phyloP scores from a whole-genome alignment of 1,140 invertebrate species.

The Plodia interpunctella region DNA sequence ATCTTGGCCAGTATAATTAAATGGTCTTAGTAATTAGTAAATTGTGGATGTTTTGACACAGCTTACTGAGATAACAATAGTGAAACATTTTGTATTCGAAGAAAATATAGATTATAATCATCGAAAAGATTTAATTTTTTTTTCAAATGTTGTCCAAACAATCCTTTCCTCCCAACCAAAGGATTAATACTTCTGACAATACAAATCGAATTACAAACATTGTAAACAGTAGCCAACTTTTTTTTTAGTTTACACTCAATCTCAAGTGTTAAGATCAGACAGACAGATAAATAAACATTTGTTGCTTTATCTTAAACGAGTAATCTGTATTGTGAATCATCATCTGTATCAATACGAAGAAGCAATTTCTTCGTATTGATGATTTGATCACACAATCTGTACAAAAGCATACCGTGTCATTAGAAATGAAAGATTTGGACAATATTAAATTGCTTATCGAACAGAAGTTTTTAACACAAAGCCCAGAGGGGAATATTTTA shows the following conservation, averaged over 20 bases:
- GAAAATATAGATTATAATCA: background rate
- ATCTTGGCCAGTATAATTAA: too few relatives aligned
- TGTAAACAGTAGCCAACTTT: conserved; percentile 53
- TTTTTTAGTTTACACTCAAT: conserved; percentile 42
- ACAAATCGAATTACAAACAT: conserved; percentile 63
- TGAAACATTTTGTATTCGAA: background rate
- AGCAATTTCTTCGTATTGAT: conserved; percentile 23
- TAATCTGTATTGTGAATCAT: conserved; percentile 44
- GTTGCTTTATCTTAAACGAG: conserved; percentile 39
- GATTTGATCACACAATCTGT: conserved; percentile 5
- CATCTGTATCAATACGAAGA: too few relatives aligned
- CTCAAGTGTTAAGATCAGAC: conserved; percentile 35
- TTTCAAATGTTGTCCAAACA: conserved; percentile 26
- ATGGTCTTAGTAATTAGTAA: too few relatives aligned
- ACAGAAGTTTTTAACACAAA: too few relatives aligned
- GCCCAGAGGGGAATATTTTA: too few relatives aligned
- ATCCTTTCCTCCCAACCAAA: conserved; percentile 50
- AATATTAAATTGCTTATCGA: too few relatives aligned
- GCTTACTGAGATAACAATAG: background rate
- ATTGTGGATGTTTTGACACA: background rate
- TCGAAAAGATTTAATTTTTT: background rate
- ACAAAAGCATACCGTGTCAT: background rate
- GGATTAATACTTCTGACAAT: conserved; percentile 52
- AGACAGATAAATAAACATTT: conserved; percentile 38
- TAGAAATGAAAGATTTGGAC: too few relatives aligned